Conservation (phyloP, 2,797 vertebrate genomes). For the Helostoma temminkii region DNA sequence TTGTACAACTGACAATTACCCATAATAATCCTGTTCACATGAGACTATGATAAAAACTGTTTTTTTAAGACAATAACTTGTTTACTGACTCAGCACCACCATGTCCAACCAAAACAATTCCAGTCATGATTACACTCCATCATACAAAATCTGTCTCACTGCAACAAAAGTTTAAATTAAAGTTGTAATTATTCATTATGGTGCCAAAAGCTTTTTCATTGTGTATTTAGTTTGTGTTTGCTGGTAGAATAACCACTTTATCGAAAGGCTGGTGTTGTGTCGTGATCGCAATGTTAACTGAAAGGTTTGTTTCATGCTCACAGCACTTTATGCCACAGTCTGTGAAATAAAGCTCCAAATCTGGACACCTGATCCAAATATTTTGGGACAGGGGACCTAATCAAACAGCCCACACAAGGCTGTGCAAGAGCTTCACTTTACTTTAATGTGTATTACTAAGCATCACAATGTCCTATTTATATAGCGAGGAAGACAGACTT, state of each 20-base stretch:
- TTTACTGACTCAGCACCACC: no score
- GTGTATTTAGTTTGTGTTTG: no score
- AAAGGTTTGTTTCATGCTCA: neutral
- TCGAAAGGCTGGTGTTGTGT: no score
- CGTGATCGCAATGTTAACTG: neutral
- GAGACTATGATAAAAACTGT: no score
- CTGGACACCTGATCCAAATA: constrained; percentile 14
- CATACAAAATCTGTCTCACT: no score
- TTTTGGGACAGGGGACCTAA: constrained; percentile 9
- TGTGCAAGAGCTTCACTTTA: neutral
- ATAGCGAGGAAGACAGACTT: neutral
- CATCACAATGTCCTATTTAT: neutral
- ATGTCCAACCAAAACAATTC: no score
- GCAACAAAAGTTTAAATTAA: no score
- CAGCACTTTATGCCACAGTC: neutral
- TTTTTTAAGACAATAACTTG: no score
- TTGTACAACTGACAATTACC: constrained; percentile 19
- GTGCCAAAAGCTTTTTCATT: neutral
- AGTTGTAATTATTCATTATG: neutral
- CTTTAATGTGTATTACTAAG: neutral
- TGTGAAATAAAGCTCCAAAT: constrained; percentile 12
- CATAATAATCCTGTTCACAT: constrained; percentile 7
- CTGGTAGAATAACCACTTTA: neutral
- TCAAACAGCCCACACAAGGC: neutral
- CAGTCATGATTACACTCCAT: neutral